Base-by-base conservation (phyloP, 2,888 invertebrate genomes). In the Sarcophaga carnaria region DNA sequence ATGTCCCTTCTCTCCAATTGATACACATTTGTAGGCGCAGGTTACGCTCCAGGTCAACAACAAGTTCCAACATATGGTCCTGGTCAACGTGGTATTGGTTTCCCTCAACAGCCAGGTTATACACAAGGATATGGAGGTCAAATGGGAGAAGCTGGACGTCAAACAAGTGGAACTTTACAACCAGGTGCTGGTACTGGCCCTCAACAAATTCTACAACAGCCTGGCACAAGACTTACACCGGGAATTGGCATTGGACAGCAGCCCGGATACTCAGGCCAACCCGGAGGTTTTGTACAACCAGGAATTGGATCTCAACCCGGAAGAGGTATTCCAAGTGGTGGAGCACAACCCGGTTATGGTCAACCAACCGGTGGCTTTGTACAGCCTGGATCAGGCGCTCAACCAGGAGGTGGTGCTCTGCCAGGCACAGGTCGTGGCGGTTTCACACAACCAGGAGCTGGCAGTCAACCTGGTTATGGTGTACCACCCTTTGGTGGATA, bases 11-110 rank as follows among this genome's bases (percentile, higher is more conserved):
- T 12, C 70, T 59, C 8, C 2, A 17, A 54, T 54, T 54, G 4
- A 17, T 54, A 54, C 10, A 37, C 0, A 22, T 20, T 69, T 67
- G 37, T 84, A 12, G 89, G 88, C 3, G 77, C 75, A 4, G 85
- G 89, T 20, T 88, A 83, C 59, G 87, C 82, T 22, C 37, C 62
- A 54, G 80, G 72, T 2, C 78, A 79, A 27, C 80, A 80, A 64
- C 76, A 76, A 79, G 20, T 47, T 12, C 69, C 74, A 10, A 78
- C 70, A 54, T 79, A 88, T 45, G 87, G 86, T 49, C 88, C 88
- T 27, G 74, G 17, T 14, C 82, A 85, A 54, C 87, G 86, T 1
- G 83, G 85, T n/a, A 63, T n/a, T 25, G 77, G 88, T 6, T 87
- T 85, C 20, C 72, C 83, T 10, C 78, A 63, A 11, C 88, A 77